Base-by-base conservation (phyloP, 2,797 vertebrate species). In the Protonibea diacanthus region DNA sequence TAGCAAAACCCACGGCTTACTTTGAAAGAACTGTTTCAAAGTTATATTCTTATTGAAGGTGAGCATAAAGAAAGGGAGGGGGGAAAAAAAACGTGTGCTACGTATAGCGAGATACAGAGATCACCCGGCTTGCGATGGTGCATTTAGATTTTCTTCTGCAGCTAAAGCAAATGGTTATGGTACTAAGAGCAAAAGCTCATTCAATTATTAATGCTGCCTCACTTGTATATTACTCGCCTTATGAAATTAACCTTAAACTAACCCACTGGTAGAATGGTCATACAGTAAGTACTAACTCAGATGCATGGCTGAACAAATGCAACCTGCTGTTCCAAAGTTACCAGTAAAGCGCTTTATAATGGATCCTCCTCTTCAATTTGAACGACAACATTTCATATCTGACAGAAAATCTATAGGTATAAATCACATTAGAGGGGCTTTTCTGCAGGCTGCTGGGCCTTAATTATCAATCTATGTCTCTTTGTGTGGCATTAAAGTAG, bases 371-470 rank as follows among this genome's bases (percentile, higher is more conserved):
- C 96, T 97, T 95, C 96, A 97, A 98, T 97, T 96, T 96, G 92
- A 96, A 94, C 89, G 88, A 93, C 94, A 95, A 97, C 96, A 97
- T 96, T 95, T 98, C 97, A 97, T 96, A 96, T 96, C 93, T 96
- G 97, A 97, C 97, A 97, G 95, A 96, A 98, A 98, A 99, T 99
- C 97, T 94, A 99, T 98, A 96, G 94, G 96, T 96, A 98, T 97
- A 97, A 98, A 97, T 97, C 96, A 97, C 95, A 97, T 97, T 97
- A 97, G 95, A 94, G 94, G 90, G 94, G 93, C 95, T 95, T 96
- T 96, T 97, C 96, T 96, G 95, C 95, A 88, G 93, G 93, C 95
- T 89, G 94, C 95, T 93, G 94, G 96, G 94, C 96, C 94, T 93
- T 90, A 95, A 98, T 97, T 98, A 98, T 98, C 97, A 97, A 98